phyloP scores from a whole-genome alignment of 2,888 invertebrate species.

The Rhorus exstirpatorius region DNA sequence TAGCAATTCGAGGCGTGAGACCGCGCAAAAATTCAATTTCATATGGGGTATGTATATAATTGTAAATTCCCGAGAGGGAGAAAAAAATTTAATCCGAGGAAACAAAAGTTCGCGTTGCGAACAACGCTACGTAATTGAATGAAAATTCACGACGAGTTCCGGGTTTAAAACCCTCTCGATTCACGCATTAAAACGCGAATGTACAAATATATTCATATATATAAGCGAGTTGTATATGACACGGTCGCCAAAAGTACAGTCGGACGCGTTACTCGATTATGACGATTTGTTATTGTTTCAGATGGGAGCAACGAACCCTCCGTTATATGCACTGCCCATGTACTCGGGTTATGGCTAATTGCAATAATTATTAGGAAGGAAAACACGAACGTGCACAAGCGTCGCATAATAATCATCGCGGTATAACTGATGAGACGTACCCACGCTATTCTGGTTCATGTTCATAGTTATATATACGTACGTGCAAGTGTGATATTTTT shows the following conservation, averaged over 20 bases:
- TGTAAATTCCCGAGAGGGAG: background rate
- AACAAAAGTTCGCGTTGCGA: background rate
- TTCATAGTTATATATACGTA: background rate
- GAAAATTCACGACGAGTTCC: constrained; percentile 9
- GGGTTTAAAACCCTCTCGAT: constrained; percentile 2
- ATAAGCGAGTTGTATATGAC: background rate
- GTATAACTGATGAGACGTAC: constrained; percentile 62
- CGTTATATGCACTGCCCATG: background rate
- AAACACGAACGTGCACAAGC: constrained; percentile 34
- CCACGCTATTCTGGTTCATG: constrained; percentile 33
- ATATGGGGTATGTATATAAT: background rate
- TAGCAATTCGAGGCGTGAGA: constrained; percentile 27
- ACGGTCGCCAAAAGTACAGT: background rate
- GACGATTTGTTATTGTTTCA: constrained; percentile 63
- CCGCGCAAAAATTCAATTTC: constrained; percentile 41
- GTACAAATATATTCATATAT: background rate
- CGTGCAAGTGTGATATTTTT: background rate
- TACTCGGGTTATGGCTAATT: constrained; percentile 48
- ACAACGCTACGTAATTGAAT: background rate
- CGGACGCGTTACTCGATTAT: constrained; percentile 39
- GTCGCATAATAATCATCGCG: constrained; percentile 50
- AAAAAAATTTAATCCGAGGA: constrained; percentile 33
- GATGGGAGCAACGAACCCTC: constrained; percentile 44
- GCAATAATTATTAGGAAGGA: constrained; percentile 54
- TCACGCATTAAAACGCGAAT: constrained; percentile 19